Conservation (phyloP, 2,797 vertebrate species). For the Galagoides demidoff region DNA sequence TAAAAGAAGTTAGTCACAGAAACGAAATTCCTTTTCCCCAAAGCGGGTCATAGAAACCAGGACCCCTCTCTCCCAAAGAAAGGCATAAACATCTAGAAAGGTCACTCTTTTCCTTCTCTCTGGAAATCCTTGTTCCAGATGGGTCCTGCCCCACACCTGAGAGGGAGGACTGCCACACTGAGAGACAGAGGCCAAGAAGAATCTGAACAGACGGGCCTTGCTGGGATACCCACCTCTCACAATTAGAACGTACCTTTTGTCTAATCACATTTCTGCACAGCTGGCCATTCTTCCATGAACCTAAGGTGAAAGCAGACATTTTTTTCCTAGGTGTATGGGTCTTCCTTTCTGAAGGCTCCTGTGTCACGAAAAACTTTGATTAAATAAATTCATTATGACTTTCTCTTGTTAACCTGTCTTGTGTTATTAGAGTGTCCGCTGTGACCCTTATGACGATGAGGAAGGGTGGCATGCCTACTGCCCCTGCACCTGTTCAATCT, state of each 20-base stretch:
- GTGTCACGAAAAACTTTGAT: neutral
- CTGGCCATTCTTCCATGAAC: neutral
- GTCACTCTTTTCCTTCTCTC: neutral
- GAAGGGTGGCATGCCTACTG: neutral
- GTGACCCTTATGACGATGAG: neutral
- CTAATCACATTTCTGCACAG: neutral
- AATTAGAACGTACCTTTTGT: neutral
- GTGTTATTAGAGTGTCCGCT: neutral
- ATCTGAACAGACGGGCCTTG: neutral
- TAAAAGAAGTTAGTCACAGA: neutral
- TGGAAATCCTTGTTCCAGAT: neutral
- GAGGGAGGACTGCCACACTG: neutral
- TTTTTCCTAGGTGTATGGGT: neutral
- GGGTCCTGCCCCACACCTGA: neutral
- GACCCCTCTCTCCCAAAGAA: neutral
- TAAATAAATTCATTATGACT: neutral
- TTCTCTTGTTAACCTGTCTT: neutral
- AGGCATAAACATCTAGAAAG: neutral
- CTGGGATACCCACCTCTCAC: neutral
- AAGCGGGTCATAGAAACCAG: neutral
- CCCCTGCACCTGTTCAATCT: neutral
- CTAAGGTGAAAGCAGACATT: neutral
- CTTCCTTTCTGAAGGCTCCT: neutral
- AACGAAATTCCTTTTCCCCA: neutral
- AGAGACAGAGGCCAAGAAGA: neutral